A percentile compares a stretch with the other conserved stretches of the same genome.
phyloP scores from a whole-genome alignment of 2,888 invertebrate genomes.

The Drosophila cracens region DNA sequence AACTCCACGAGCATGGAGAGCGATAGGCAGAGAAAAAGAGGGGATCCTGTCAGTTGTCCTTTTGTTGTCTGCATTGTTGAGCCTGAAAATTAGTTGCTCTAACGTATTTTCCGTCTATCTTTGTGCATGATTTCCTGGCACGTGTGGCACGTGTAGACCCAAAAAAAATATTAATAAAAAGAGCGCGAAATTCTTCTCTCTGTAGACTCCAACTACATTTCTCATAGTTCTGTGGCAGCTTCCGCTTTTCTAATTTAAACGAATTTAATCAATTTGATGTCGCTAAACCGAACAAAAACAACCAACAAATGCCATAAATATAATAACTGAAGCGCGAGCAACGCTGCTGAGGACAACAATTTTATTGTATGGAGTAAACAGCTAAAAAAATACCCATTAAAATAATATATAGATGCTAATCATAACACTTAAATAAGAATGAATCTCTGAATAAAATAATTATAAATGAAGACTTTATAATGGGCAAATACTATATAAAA shows the following conservation, averaged over 20 bases:
- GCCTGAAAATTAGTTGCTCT: conserved; percentile 58
- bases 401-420: background rate
- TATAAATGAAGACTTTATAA: background rate
- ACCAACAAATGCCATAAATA: conserved; percentile 25
- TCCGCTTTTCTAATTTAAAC: conserved; percentile 70
- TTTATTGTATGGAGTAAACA: background rate
- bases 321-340: conserved; percentile 25
- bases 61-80: conserved; percentile 41
- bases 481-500: background rate
- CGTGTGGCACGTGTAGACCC: conserved; percentile 50
- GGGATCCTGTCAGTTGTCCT: conserved; percentile 34
- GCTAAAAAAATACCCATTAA: conserved; percentile 10
- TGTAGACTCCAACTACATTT: conserved; percentile 6
- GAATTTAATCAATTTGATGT: conserved; percentile 75
- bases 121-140: conserved; percentile 48
- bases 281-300: conserved; percentile 52
- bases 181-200: conserved; percentile 4
- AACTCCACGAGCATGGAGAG: conserved; percentile 33
- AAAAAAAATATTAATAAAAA: background rate
- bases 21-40: conserved; percentile 13
- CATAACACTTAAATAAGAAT: background rate
- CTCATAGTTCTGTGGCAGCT: conserved; percentile 40
- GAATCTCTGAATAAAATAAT: background rate
- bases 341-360: background rate
- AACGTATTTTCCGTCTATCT: conserved; percentile 55